phyloP scores from a whole-genome alignment of 2,797 vertebrate species.

The Tympanoctomys barrerae region DNA sequence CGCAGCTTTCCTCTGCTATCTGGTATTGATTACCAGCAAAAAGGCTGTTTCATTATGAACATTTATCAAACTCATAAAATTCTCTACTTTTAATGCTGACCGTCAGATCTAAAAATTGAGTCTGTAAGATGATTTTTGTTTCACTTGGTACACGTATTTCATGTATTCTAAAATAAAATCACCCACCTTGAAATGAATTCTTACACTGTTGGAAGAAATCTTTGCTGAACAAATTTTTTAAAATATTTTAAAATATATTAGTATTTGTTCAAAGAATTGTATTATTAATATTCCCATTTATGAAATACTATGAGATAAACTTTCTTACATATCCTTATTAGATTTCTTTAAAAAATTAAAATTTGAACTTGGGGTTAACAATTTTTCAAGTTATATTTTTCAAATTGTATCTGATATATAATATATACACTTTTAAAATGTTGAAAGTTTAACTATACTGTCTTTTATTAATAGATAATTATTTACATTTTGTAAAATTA shows the following conservation, averaged over 20 bases:
- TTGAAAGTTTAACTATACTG: constrained; percentile 18
- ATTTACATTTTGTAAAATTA: constrained; percentile 54
- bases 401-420: neutral
- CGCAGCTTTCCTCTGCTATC: neutral
- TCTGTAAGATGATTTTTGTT: constrained; percentile 38
- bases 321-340: constrained; percentile 46
- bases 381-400: neutral
- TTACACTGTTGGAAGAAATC: constrained; percentile 49
- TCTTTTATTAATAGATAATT: constrained; percentile 46
- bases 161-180: constrained; percentile 53
- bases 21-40: constrained; percentile 14
- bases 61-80: neutral
- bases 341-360: constrained; percentile 9
- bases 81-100: constrained; percentile 36
- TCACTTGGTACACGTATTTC: neutral
- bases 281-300: constrained; percentile 40
- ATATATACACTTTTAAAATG: constrained; percentile 43
- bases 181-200: constrained; percentile 35
- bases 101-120: neutral
- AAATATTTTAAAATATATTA: constrained; percentile 43
- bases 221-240: constrained; percentile 29
- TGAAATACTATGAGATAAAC: neutral
- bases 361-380: constrained; percentile 29
- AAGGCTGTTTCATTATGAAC: neutral
- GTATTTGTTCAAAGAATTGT: constrained; percentile 32